Evolutionary conservation across 1,140 invertebrate species (phyloP), one percentile per base, ranked within the genome.

Genomic region (Pseudomyrmex cubaensis): DNA sequence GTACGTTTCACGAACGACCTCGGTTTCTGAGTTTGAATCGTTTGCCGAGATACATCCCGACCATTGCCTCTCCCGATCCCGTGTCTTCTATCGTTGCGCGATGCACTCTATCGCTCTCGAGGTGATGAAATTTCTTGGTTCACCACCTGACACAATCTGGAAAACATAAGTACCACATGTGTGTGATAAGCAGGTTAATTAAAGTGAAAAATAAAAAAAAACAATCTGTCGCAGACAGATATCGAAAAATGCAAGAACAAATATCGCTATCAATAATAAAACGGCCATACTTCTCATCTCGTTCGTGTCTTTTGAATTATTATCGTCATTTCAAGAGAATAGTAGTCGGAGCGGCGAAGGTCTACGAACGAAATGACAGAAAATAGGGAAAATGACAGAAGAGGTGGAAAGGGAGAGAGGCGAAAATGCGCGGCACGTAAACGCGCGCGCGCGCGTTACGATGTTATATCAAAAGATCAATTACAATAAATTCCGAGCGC

Each of bases 391-490:
- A 63, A 59, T 57, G 72, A 77, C 77, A 83, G 52, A 74, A 57
- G 52, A 15, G 22, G 46, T 35, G 5, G 35, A 35, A 59, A 82
- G 35, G 64, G 46, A 54, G 85, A 82, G 86, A 83, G 54, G 57
- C 35, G 72, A 75, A 75, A 85, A 84, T 75, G 73, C 61, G 46
- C 67, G 85, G 82, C 85, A 87, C 75, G 84, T 85, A 83, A 89
- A 82, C 77, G 67, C 82, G 62, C 62, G 62, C 62, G 62, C 74
- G 35, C 22, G 48, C 50, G 61, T 48, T 76, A 62, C 72, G 83
- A 56, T 70, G 83, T 75, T 91, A 85, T 91, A 91, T 90, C 90
- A 90, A 91, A 91, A 90, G 89, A 90, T 83, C 90, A 91, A 90
- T 91, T 91, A 90, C 87, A 89, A 90, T 91, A 91, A 91, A 91